Base-by-base conservation (phyloP, 1,140 invertebrate species). In the Aleiodes sp. region DNA sequence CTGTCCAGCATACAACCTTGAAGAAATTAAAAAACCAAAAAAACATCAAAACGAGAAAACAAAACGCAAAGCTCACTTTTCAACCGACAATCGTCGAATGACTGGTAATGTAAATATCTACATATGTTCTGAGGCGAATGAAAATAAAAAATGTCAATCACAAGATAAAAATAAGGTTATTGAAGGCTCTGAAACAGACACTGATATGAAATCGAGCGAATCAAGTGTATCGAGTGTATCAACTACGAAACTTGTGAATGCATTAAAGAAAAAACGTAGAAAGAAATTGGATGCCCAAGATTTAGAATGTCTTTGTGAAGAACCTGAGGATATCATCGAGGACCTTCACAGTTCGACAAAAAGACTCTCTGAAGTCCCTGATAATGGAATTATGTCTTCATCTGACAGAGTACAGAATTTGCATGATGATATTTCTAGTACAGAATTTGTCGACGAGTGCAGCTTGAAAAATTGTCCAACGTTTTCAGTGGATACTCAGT, bases 21-120 rank as follows among this genome's bases (percentile, higher is more conserved):
- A 19, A 35, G 64, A 29, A 41, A 21, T 4, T 14, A 35, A 8
- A 21, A 3, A 7, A 3, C 7, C 46, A 21, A 52, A 52, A 10
- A 12, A 16, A 24, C 26, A 16, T 8, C 21, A 52, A 12, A 16
- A 70, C 12, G 28, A 70, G 59, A 10, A 43, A 14, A 35, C 12
- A 57, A 8, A 69, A 57, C 1, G 4, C 2, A 10, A 72, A 65
- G 8, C 39, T 4, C 52, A 70, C 4, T 41, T 60, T 2, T 71
- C 68, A 24, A 74, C 76, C 3, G 76, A 80, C 46, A 77, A 79
- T 63, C 78, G 77, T 39, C 66, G 26, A 24, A 80, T 80, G 77
- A 80, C 78, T 0, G 77, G 78, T 16, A 79, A 78, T 29, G 78
- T 80, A 3, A 80, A 80, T 29, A 79, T 80, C 12, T 80, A 80